These are phyloP conservation scores for Cromileptes altivelis DNA, from an alignment of 2,113 vertebrate species.

Conservation along the genomic window DNA sequence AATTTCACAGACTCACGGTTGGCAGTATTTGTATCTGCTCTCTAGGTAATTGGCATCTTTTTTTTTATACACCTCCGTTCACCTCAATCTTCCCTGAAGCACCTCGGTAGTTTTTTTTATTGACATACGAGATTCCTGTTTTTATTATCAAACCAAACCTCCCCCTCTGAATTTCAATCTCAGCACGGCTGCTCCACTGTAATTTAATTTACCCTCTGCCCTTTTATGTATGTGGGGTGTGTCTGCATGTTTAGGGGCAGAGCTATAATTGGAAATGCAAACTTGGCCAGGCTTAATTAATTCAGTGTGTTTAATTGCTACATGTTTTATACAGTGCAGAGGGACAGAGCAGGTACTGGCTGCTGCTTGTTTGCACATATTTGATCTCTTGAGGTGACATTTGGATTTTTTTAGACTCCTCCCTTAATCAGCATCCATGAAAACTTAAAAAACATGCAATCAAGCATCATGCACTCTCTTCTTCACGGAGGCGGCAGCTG, in stretches of 20 bases:
- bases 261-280: slow-evolving; percentile 74
- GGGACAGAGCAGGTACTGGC: not conserved
- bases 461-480: not conserved
- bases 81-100: slow-evolving; percentile 43
- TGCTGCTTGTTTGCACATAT: slow-evolving; percentile 36
- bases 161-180: slow-evolving; percentile 52
- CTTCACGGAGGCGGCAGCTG: not conserved
- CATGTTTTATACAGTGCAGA: slow-evolving; percentile 43
- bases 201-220: slow-evolving; percentile 65
- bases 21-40: slow-evolving; percentile 29
- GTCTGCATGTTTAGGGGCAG: slow-evolving; percentile 30
- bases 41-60: slow-evolving; percentile 51
- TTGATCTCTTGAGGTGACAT: slow-evolving; percentile 46
- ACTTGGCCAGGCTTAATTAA: slow-evolving; percentile 66
- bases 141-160: slow-evolving; percentile 66
- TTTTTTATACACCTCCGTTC: slow-evolving; percentile 19
- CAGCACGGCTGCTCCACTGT: slow-evolving; percentile 18
- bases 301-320: slow-evolving; percentile 67
- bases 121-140: slow-evolving; percentile 37
- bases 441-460: not conserved
- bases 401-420: not conserved
- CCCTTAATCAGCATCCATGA: not conserved
- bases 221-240: slow-evolving; percentile 41
- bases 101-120: slow-evolving; percentile 39
- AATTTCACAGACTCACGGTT: slow-evolving; percentile 8